Base-by-base conservation (phyloP, 1,140 invertebrate genomes). In the Cydia amplana region DNA sequence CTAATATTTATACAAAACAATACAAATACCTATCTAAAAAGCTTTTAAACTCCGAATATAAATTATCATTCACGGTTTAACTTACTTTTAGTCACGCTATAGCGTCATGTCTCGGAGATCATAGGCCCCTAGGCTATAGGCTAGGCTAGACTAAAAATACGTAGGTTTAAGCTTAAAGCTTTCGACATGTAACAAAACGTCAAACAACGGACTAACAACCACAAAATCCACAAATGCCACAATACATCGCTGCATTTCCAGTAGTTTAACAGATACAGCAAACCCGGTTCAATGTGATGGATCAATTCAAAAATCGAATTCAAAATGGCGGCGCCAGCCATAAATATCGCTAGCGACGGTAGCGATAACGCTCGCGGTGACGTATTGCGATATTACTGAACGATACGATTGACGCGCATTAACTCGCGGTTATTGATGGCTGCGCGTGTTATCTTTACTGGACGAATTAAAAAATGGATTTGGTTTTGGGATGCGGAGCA, bases 261-360 rank as follows among this genome's bases (percentile, higher is more conserved):
- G 1, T 18, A 55, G 7, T 40, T 10, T 1, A 1, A 60, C 2
- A 60, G 18, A 60, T 23, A 60, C 55, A 60, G 7, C 23, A 60
- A 60, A 60, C 18, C 5, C 49, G 49, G 5, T 51, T 7, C 55
- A 60, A 9, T 6, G 1, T 18, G n/a, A 60, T n/a, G 7, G 55
- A 60, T 60, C 55, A 60, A 60, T 60, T 60, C 55, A 60, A 60
- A 60, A 60, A 60, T 60, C 55, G 55, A 60, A 60, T 60, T 60
- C 55, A 60, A 23, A 20, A 60, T 60, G 55, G 55, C 55, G 18
- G 55, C 55, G 18, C 51, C 16, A 16, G n/a, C 55, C 7, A 60
- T 60, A 60, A 60, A 60, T 60, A 60, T 60, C 55, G 18, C 55
- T 23, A 60, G 55, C 55, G 55, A 60, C 55, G 23, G 9, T 55